A percentile compares a stretch with the other conserved stretches of the same genome.
These are phyloP conservation scores for Callosobruchus maculatus DNA, from an alignment of 2,888 invertebrate genomes.

Conservation along the genomic window DNA sequence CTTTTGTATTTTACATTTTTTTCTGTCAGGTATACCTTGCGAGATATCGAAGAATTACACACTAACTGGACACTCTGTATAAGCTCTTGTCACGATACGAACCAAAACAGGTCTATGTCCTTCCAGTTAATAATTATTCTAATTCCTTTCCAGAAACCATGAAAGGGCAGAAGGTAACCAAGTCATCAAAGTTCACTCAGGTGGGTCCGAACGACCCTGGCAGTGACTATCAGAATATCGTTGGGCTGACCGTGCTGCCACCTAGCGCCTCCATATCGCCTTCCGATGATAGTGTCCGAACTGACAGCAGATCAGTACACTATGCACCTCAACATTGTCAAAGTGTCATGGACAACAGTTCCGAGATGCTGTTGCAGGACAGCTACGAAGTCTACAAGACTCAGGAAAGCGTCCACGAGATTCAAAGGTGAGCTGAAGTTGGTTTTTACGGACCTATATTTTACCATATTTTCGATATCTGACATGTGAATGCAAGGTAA, in stretches of 20 bases:
- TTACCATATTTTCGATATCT: too few species aligned
- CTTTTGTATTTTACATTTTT: too few species aligned
- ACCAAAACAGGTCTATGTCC: too few species aligned
- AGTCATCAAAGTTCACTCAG: constrained; percentile 46
- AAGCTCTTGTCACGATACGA: too few species aligned
- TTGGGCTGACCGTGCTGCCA: constrained; percentile 30
- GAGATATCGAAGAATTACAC: too few species aligned
- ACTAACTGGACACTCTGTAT: too few species aligned
- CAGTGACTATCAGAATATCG: constrained; percentile 40
- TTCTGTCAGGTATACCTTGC: too few species aligned
- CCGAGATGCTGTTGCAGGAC: constrained; percentile 39
- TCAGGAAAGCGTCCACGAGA: constrained; percentile 29
- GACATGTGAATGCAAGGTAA: too few species aligned
- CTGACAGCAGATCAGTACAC: constrained; percentile 24
- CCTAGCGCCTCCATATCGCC: constrained; percentile 12
- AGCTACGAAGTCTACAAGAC: constrained; percentile 26
- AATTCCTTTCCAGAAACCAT: constrained; percentile 17
- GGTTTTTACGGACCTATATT: too few species aligned
- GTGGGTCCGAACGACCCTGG: constrained; percentile 44
- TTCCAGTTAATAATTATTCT: too few species aligned
- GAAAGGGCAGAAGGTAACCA: constrained; percentile 37
- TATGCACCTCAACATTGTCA: constrained; percentile 27
- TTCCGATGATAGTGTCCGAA: constrained; percentile 34
- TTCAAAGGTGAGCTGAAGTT: constrained; percentile 24
- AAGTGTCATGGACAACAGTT: constrained; percentile 31